Evolutionary conservation across 1,140 invertebrate genomes (phyloP).

Genomic region (Diprion similis): DNA sequence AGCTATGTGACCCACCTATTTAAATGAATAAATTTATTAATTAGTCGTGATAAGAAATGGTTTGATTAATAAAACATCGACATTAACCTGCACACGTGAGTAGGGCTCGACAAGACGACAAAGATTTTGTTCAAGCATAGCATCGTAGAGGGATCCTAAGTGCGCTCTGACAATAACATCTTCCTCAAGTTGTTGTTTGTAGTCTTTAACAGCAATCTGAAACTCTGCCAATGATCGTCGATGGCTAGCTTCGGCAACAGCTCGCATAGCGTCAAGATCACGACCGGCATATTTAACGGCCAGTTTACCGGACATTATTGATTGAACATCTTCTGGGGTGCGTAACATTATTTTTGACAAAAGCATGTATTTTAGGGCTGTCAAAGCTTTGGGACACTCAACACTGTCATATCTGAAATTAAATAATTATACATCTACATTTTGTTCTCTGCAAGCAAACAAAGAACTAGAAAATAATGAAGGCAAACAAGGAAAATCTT

Average conservation of each 20-base stretch:
- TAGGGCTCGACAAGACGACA: constrained; percentile 99
- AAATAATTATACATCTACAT: neutral
- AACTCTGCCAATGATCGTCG: constrained; percentile 97
- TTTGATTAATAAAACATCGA: constrained; percentile 29
- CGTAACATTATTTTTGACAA: constrained; percentile 98
- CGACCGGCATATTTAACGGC: constrained; percentile 95
- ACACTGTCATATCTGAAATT: constrained; percentile 85
- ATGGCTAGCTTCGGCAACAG: constrained; percentile 94
- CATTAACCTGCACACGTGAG: constrained; percentile 90
- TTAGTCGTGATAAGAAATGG: constrained; percentile 1
- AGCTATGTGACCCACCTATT: constrained; percentile 80
- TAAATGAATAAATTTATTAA: constrained; percentile 13
- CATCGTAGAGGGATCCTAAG: constrained; percentile 95
- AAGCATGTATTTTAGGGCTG: constrained; percentile 98
- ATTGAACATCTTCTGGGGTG: constrained; percentile 93
- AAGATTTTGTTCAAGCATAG: constrained; percentile 99
- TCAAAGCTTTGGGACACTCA: constrained; percentile 89
- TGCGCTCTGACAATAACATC: constrained; percentile 97
- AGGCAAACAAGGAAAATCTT: too few species aligned
- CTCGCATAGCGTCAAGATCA: constrained; percentile 98
- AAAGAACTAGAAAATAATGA: constrained; percentile 21
- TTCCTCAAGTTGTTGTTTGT: constrained; percentile 89
- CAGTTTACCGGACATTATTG: constrained; percentile 95
- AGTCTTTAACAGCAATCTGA: constrained; percentile 85
- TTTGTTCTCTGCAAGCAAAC: neutral